Conservation (phyloP, 2,888 invertebrate genomes). For the Panorpa germanica region DNA sequence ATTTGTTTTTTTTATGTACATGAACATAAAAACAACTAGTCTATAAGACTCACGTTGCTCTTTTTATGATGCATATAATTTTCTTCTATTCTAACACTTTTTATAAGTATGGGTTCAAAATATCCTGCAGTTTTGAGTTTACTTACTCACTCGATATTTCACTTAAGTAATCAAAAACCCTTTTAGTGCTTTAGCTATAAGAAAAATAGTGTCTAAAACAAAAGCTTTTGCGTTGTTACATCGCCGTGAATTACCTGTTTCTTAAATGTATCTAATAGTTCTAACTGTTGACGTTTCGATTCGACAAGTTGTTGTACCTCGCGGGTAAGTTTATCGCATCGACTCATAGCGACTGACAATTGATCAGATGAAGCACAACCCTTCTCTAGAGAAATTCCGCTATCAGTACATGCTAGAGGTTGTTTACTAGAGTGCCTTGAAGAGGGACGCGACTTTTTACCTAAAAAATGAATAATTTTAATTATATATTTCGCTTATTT, state of each 20-base stretch:
- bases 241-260: slow-evolving; percentile 20
- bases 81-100: too few species aligned
- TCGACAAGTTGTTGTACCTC: slow-evolving; percentile 24
- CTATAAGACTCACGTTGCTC: too few species aligned
- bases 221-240: slow-evolving; percentile 2
- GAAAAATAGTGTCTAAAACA: slow-evolving; percentile 9
- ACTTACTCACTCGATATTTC: too few species aligned
- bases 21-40: too few species aligned
- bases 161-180: too few species aligned
- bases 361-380: slow-evolving; percentile 19
- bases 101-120: too few species aligned
- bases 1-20: too few species aligned
- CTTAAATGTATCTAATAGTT: slow-evolving; percentile 23
- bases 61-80: too few species aligned
- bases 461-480: slow-evolving; percentile 12
- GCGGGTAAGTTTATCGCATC: slow-evolving; percentile 23
- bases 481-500: background rate
- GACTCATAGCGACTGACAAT: slow-evolving; percentile 19
- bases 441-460: slow-evolving; percentile 21
- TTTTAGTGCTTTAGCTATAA: too few species aligned
- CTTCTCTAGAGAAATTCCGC: slow-evolving; percentile 16
- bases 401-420: slow-evolving; percentile 14
- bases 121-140: too few species aligned
- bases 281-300: slow-evolving; percentile 19
- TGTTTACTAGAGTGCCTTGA: slow-evolving; percentile 21